Evolutionary conservation across 2,888 invertebrate species (phyloP).

Genomic region (Drosophila testacea): DNA sequence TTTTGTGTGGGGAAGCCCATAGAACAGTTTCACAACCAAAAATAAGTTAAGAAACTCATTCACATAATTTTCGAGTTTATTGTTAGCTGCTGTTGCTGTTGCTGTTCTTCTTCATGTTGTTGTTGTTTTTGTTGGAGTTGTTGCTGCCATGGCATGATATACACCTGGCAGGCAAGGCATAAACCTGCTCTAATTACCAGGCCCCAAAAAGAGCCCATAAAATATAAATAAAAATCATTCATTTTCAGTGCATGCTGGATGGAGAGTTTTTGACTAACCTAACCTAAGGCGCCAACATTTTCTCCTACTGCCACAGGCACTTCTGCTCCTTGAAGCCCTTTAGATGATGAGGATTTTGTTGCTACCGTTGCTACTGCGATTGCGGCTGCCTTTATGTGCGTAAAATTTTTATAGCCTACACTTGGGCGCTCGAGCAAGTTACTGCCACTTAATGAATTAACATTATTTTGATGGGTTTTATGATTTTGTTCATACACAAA

Average conservation of each 20-base stretch:
- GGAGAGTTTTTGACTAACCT: constrained; percentile 22
- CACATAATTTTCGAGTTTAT: constrained; percentile 80
- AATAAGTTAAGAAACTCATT: constrained; percentile 79
- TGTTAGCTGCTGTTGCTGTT: constrained; percentile 52
- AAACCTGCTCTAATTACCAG: constrained; percentile 79
- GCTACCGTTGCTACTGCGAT: not conserved
- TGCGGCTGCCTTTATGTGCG: constrained; percentile 63
- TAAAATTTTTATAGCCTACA: constrained; percentile 79
- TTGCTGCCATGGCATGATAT: constrained; percentile 50
- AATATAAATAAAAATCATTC: constrained; percentile 81
- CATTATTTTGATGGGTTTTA: constrained; percentile 80
- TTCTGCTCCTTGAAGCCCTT: constrained; percentile 43
- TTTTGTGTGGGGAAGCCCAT: constrained; percentile 13
- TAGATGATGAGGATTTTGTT: constrained; percentile 43
- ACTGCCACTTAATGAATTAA: constrained; percentile 81
- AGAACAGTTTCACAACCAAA: constrained; percentile 41
- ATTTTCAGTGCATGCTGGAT: constrained; percentile 61
- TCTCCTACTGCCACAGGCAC: constrained; percentile 5
- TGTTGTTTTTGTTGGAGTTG: constrained; percentile 24
- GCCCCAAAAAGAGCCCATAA: constrained; percentile 58
- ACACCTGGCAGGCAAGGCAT: constrained; percentile 71
- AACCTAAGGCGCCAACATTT: constrained; percentile 50
- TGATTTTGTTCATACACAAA: constrained; percentile 58
- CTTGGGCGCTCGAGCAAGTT: constrained; percentile 76
- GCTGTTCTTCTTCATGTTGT: constrained; percentile 20